phyloP scores from a whole-genome alignment of 1,140 invertebrate species.

The Neuroterus valhalla region DNA sequence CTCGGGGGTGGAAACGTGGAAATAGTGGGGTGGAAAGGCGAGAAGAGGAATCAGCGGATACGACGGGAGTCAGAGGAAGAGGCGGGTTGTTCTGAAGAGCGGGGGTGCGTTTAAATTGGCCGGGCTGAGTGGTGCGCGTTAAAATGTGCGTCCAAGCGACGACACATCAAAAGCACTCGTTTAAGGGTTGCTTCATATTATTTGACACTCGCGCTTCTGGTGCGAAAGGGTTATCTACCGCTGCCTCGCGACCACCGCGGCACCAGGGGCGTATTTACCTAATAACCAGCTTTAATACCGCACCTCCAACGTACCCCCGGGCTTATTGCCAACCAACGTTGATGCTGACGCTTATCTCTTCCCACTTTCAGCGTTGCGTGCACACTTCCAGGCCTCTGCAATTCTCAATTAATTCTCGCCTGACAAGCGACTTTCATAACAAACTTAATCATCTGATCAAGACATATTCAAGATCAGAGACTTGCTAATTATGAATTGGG shows the following conservation, averaged over 20 bases:
- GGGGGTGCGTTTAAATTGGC: constrained; percentile 50
- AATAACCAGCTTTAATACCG: constrained; percentile 51
- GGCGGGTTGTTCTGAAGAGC: not conserved
- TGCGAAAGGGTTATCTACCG: constrained; percentile 55
- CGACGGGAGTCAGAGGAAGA: constrained; percentile 19
- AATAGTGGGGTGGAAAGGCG: not conserved
- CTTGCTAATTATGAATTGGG: no score
- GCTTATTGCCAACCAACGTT: constrained; percentile 50
- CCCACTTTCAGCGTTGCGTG: constrained; percentile 34
- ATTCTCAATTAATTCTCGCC: constrained; percentile 14
- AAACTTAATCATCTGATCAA: not conserved
- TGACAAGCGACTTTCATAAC: constrained; percentile 23
- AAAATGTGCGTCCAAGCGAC: constrained; percentile 53
- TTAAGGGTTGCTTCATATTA: constrained; percentile 53
- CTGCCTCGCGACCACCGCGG: constrained; percentile 37
- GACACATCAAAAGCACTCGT: constrained; percentile 60
- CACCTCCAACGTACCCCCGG: constrained; percentile 42
- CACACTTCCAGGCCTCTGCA: constrained; percentile 7
- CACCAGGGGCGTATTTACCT: constrained; percentile 56
- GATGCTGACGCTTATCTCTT: not conserved
- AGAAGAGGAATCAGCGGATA: constrained; percentile 33
- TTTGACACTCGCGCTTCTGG: constrained; percentile 49
- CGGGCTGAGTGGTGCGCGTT: constrained; percentile 41
- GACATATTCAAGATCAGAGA: not conserved
- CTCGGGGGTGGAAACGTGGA: constrained; percentile 35